Percentiles rank a stretch among this genome's conserved stretches.
Evolutionary conservation across 2,797 vertebrate species (phyloP).

Genomic region (Rhinatrema bivittatum): DNA sequence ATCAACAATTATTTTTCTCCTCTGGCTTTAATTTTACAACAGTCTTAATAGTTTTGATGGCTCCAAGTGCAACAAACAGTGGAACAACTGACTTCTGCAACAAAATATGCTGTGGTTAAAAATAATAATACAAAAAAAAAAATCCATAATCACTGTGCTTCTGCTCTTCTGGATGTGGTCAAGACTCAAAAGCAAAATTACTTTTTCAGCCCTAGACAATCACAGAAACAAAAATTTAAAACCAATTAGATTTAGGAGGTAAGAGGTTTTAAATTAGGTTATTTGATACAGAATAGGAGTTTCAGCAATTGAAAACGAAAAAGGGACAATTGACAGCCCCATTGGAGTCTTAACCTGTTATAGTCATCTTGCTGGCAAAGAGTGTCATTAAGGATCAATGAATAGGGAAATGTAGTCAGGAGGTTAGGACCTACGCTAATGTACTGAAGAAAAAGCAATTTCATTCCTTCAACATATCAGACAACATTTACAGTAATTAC

Average conservation of each 20-base stretch:
- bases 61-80: not conserved
- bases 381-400: not conserved
- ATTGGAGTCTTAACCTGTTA: no score
- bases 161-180: not conserved
- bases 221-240: not conserved
- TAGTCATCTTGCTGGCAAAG: constrained; percentile 1
- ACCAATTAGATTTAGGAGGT: no score
- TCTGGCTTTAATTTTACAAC: not conserved
- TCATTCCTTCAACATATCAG: no score
- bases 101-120: no score
- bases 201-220: not conserved
- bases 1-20: no score
- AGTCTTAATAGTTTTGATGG: not conserved
- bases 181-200: not conserved
- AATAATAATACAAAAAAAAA: no score
- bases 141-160: accelerated
- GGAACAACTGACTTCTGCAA: not conserved
- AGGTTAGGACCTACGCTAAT: no score
- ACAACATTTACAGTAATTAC: no score
- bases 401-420: not conserved
- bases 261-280: not conserved
- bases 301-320: not conserved
- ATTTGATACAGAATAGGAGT: not conserved
- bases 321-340: not conserved
- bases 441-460: no score